Percentiles rank a stretch among this genome's conserved stretches.
phyloP scores from a whole-genome alignment of 1,140 invertebrate genomes.

The Octopus sinensis region DNA sequence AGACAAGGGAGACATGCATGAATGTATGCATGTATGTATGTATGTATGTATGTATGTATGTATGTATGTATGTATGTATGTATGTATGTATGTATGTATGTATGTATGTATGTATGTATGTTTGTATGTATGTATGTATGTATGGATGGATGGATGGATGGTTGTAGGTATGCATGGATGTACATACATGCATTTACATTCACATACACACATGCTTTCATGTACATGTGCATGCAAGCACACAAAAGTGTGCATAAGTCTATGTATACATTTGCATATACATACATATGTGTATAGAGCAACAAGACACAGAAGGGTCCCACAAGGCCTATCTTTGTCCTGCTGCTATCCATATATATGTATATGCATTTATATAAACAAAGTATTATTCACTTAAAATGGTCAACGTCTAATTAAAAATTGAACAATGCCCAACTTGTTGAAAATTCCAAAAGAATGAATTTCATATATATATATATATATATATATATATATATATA shows the following conservation, averaged over 20 bases:
- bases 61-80: neutral
- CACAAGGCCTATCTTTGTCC: too few species aligned
- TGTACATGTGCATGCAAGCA: neutral
- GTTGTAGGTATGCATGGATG: neutral
- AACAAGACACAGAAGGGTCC: neutral
- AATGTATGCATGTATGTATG: neutral
- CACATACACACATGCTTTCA: neutral
- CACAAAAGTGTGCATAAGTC: neutral
- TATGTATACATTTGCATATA: neutral
- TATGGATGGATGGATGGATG: neutral
- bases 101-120: neutral
- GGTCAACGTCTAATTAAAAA: too few species aligned
- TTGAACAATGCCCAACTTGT: too few species aligned
- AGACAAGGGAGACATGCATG: neutral
- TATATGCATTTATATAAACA: too few species aligned
- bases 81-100: neutral
- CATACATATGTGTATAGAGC: neutral
- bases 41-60: neutral
- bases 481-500: too few species aligned
- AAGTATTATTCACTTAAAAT: too few species aligned
- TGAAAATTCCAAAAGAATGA: too few species aligned
- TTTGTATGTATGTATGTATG: neutral
- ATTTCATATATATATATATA: too few species aligned
- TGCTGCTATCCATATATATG: too few species aligned
- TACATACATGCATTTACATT: neutral